Base-by-base conservation (phyloP, 2,113 vertebrate species). In the Centropus bengalensis region DNA sequence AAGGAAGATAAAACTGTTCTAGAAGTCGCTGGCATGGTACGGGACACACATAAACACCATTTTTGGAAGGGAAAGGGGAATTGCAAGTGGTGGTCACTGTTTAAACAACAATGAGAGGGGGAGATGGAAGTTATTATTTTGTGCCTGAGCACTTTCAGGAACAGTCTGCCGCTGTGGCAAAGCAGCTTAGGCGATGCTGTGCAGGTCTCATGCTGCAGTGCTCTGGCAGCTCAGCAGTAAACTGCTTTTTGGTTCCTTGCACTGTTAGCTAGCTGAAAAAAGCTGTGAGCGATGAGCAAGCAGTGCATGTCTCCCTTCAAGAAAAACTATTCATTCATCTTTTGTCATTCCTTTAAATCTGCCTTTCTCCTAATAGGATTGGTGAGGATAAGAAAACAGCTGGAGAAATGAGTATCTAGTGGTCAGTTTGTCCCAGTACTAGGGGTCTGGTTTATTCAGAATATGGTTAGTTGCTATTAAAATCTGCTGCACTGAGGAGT, bases 211-310 rank as follows among this genome's bases (percentile, higher is more conserved):
- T 82, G 55, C 92, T 96, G 94, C 95, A 94, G 86, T 88, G 83
- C 60, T 82, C 80, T 88, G 67, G 56, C 71, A 54, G 77, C 88
- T 76, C 82, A 76, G 91, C 94, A 64, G 69, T 47, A 86, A 83
- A 94, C 83, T 86, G 79, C 49, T 74, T 92, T 92, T 88, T 89
- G 84, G 64, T 96, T 91, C 87, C 73, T 93, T 92, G 88, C 91
- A 77, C 71, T 60, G 68, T 66, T 88, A 80, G 76, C 58, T 94
- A 68, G 47, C 91, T 86, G 84, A 70, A 88, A 49, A 92, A 75
- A 92, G 45, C 71, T 77, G 42, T 38, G 80, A 94, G 75, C 24
- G 12, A 91, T 93, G 92, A 96, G 86, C 87, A 92, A 89, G 89
- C 91, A 95, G 58, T 58, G 30, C 73, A 5, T 82, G 71, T 80